These are phyloP conservation scores for Tenrec ecaudatus DNA, from an alignment of 2,113 vertebrate genomes.

Conservation along the genomic window DNA sequence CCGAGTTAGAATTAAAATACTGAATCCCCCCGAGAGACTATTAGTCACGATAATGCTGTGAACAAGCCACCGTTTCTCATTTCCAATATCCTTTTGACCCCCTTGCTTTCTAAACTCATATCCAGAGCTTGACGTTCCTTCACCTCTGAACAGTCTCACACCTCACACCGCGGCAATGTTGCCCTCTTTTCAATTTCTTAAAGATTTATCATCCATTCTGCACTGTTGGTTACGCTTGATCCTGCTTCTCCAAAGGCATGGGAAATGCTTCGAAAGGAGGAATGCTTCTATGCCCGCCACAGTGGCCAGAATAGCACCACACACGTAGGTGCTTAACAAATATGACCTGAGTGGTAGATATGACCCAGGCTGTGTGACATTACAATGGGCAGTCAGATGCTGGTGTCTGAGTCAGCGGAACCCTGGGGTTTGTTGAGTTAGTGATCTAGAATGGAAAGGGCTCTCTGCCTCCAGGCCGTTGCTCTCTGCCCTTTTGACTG, in stretches of 20 bases:
- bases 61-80: neutral
- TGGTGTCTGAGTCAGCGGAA: neutral
- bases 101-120: conserved; percentile 1
- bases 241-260: neutral
- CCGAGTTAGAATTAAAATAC: conserved; percentile 1
- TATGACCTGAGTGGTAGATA: neutral
- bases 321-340: neutral
- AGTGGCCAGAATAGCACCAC: neutral
- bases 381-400: neutral
- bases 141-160: neutral
- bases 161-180: neutral
- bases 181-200: neutral
- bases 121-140: conserved; percentile 7
- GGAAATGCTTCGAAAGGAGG: neutral
- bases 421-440: neutral
- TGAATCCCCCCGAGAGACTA: neutral
- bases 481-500: conserved; percentile 33
- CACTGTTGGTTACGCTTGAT: neutral
- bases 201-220: neutral
- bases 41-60: neutral
- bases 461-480: neutral
- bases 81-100: conserved; percentile 26
- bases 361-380: neutral
- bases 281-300: neutral
- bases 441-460: conserved; percentile 47